Evolutionary conservation across 23 tunicate genomes (phyloP).

Genomic region (Trididemnum clinides): DNA sequence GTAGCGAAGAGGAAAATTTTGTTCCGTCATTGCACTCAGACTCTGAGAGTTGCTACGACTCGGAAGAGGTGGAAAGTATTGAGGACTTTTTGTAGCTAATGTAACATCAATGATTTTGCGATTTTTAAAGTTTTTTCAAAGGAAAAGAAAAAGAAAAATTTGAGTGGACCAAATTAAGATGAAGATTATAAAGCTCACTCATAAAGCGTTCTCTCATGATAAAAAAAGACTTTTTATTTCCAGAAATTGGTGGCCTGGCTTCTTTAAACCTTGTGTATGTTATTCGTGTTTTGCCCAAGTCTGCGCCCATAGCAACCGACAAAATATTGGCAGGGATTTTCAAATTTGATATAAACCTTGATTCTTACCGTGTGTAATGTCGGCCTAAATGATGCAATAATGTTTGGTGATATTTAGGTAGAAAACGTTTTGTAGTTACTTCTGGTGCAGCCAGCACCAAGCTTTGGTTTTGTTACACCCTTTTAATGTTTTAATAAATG

Average conservation of each 20-base stretch:
- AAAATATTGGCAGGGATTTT: too few relatives aligned
- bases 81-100: background rate
- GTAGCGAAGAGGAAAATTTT: background rate
- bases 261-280: background rate
- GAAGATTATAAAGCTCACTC: background rate
- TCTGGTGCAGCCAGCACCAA: too few relatives aligned
- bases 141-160: background rate
- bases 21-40: background rate
- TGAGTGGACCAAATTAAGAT: background rate
- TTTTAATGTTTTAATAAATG: too few relatives aligned
- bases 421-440: too few relatives aligned
- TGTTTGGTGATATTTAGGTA: too few relatives aligned
- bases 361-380: background rate
- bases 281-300: background rate
- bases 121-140: background rate
- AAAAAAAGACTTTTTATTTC: background rate
- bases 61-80: background rate
- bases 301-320: background rate
- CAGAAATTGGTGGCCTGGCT: background rate
- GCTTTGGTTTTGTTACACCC: too few relatives aligned
- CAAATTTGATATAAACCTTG: too few relatives aligned
- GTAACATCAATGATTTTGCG: background rate
- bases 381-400: background rate
- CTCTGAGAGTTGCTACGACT: background rate
- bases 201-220: background rate